Percentiles rank a stretch among this genome's conserved stretches.
Evolutionary conservation across 2,888 invertebrate genomes (phyloP).

Genomic region (Sussaba pulchella): DNA sequence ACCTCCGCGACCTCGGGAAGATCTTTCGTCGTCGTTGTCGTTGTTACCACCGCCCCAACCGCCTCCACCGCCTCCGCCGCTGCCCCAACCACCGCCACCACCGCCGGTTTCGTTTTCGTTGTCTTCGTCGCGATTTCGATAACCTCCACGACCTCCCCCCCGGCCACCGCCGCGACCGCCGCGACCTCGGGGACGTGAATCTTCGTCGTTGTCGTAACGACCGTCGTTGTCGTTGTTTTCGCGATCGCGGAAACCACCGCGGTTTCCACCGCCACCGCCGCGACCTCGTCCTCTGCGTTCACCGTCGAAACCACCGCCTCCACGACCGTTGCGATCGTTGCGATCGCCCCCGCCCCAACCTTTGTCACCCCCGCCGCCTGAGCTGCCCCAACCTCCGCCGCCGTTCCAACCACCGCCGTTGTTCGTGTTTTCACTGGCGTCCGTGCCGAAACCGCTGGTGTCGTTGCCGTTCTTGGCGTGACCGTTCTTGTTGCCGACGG

Average conservation of each 20-base stretch:
- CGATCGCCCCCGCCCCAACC: slow-evolving; percentile 59
- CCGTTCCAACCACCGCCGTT: slow-evolving; percentile 21
- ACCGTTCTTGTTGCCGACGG: slow-evolving; percentile 7
- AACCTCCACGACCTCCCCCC: slow-evolving; percentile 67
- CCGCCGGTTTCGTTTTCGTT: slow-evolving; percentile 57
- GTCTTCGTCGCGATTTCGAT: slow-evolving; percentile 35
- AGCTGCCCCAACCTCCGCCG: slow-evolving; percentile 63
- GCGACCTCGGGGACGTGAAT: too few species aligned
- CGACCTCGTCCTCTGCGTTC: too few species aligned
- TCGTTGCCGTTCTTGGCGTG: slow-evolving; percentile 2
- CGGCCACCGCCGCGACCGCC: slow-evolving; percentile 55
- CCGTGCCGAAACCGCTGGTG: slow-evolving; percentile 57
- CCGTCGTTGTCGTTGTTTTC: too few species aligned
- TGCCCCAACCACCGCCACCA: slow-evolving; percentile 62
- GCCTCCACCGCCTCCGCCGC: slow-evolving; percentile 77
- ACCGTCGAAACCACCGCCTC: slow-evolving; percentile 1
- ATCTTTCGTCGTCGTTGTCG: slow-evolving; percentile 52
- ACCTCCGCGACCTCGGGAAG: slow-evolving; percentile 64
- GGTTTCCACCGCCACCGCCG: too few species aligned
- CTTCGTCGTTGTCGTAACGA: slow-evolving; percentile 55
- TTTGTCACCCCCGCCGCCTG: slow-evolving; percentile 15
- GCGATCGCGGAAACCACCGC: too few species aligned
- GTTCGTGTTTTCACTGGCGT: slow-evolving; percentile 31
- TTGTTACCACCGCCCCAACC: slow-evolving; percentile 72
- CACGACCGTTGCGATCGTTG: slow-evolving; percentile 30